Conservation (phyloP, 2,113 vertebrate species). For the Nesospiza acunhae region DNA sequence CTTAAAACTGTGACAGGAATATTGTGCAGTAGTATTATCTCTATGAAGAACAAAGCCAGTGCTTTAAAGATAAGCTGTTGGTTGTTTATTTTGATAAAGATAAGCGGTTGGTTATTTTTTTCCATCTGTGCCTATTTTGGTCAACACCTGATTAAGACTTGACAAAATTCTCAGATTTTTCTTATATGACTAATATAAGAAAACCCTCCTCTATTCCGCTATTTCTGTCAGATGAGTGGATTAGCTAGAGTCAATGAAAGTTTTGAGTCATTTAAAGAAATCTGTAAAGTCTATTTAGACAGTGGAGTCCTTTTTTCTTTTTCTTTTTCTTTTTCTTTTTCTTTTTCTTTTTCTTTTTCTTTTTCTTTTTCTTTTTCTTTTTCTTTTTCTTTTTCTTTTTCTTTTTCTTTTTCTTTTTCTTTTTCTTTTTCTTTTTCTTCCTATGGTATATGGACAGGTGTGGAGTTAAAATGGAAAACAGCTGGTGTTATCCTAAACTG, state of each 20-base stretch:
- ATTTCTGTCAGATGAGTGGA: not conserved
- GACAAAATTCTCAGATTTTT: not conserved
- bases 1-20: not conserved
- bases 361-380: not conserved
- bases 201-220: not conserved
- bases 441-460: not conserved
- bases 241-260: not conserved
- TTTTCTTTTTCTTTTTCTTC: not conserved
- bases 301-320: accelerated
- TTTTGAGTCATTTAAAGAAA: not conserved
- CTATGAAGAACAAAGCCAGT: not conserved
- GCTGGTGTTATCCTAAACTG: not conserved
- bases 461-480: constrained; percentile 14
- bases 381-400: not conserved
- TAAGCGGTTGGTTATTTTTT: not conserved
- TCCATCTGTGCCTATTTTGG: not conserved
- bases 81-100: too few species aligned
- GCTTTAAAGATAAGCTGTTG: not conserved
- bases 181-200: not conserved
- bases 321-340: accelerated
- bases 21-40: not conserved
- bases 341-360: not conserved
- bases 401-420: accelerated
- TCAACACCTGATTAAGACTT: not conserved
- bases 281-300: not conserved